These are phyloP conservation scores for Columba livia DNA, from an alignment of 2,113 vertebrate species.

Conservation along the genomic window DNA sequence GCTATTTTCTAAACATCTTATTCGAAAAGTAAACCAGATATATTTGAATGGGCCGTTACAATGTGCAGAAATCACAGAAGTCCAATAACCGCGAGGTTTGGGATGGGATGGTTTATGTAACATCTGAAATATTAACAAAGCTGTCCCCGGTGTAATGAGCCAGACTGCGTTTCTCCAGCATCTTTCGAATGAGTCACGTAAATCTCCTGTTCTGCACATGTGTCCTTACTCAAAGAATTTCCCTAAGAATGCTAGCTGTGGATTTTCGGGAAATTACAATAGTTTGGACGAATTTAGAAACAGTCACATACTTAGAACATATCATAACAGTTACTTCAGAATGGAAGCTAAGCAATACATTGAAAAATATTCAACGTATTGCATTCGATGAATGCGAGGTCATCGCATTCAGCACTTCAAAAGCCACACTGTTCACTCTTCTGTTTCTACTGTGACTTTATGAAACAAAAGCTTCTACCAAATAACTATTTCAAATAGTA, in stretches of 20 bases:
- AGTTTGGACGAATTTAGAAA: constrained; percentile 62
- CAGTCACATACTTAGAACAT: constrained; percentile 9
- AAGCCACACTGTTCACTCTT: neutral
- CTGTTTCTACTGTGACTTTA: neutral
- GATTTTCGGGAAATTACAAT: constrained; percentile 73
- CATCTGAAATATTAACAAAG: constrained; percentile 35
- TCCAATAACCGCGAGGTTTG: neutral
- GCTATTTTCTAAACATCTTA: neutral
- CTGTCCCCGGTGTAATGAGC: constrained; percentile 3
- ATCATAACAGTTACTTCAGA: neutral
- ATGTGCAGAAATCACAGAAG: neutral
- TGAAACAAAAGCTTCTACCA: neutral
- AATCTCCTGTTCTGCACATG: constrained; percentile 55
- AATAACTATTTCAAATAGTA: neutral
- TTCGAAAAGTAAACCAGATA: neutral
- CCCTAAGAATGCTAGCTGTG: constrained; percentile 37
- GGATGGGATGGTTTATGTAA: neutral
- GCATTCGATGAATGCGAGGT: neutral
- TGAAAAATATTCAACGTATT: neutral
- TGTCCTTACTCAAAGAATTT: constrained; percentile 62
- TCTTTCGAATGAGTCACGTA: constrained; percentile 48
- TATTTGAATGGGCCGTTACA: neutral
- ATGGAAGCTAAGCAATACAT: constrained; percentile 1
- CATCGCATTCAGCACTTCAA: constrained; percentile 19
- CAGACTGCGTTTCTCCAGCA: neutral